A percentile compares a stretch with the other conserved stretches of the same genome.
phyloP scores from a whole-genome alignment of 2,888 invertebrate genomes.

The Drosophila greeni region DNA sequence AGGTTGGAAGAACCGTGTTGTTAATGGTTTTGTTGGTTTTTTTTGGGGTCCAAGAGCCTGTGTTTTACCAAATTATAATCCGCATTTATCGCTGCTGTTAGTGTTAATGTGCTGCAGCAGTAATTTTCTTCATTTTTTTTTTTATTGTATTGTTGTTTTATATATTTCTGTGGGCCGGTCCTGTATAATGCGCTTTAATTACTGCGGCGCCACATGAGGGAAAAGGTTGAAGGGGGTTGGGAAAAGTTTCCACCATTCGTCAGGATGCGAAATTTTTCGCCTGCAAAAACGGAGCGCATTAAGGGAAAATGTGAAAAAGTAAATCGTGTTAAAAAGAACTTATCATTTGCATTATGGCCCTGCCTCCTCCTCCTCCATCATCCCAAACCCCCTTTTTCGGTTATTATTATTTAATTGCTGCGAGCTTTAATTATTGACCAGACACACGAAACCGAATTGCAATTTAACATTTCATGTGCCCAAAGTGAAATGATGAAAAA shows the following conservation, averaged over 20 bases:
- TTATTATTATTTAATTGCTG: conserved; percentile 69
- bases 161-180: conserved; percentile 2
- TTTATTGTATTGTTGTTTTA: background rate
- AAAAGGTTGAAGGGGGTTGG: background rate
- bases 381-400: conserved; percentile 1
- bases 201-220: conserved; percentile 51
- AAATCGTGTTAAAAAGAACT: conserved; percentile 70
- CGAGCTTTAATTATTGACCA: conserved; percentile 69
- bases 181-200: conserved; percentile 67
- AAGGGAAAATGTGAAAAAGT: conserved; percentile 59
- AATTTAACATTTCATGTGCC: conserved; percentile 21
- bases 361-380: too few species aligned
- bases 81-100: conserved; percentile 26
- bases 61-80: conserved; percentile 33
- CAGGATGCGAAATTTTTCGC: conserved; percentile 23
- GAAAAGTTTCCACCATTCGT: conserved; percentile 14
- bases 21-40: conserved; percentile 2
- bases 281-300: conserved; percentile 34
- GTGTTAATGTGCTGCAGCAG: conserved; percentile 44
- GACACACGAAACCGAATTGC: conserved; percentile 38
- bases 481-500: conserved; percentile 28
- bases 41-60: conserved; percentile 9
- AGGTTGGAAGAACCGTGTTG: background rate
- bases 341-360: conserved; percentile 53
- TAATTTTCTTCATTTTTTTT: conserved; percentile 24